These are phyloP conservation scores for Brachionus calyciflorus DNA, from an alignment of 1,140 invertebrate genomes.

Conservation along the genomic window DNA sequence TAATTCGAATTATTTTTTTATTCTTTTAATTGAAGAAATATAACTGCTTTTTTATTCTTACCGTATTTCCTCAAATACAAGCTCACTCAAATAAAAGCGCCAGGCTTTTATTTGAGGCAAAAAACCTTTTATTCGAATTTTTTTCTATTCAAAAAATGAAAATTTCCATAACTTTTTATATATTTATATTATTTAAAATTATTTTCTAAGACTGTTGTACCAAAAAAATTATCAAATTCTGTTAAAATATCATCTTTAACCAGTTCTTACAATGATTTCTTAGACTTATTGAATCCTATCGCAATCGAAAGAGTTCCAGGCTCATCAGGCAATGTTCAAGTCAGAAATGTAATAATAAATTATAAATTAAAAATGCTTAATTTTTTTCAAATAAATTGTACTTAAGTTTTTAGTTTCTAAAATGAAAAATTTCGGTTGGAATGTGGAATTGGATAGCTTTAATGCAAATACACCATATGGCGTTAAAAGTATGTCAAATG, in stretches of 20 bases:
- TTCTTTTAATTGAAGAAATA: too few species aligned
- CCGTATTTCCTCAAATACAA: too few species aligned
- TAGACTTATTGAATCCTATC: neutral
- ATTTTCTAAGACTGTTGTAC: neutral
- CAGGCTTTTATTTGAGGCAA: too few species aligned
- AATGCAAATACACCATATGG: conserved; percentile 23
- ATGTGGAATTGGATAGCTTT: conserved; percentile 33
- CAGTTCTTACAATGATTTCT: neutral
- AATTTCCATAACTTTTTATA: too few species aligned
- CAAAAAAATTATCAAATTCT: neutral
- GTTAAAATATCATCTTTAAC: neutral
- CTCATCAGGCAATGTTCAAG: conserved; percentile 13
- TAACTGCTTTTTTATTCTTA: too few species aligned
- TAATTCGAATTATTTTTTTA: too few species aligned
- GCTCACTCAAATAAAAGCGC: too few species aligned
- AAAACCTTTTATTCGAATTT: too few species aligned
- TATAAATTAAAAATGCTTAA: neutral
- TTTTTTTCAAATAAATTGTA: neutral
- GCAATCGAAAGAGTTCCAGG: conserved; percentile 13
- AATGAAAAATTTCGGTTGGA: conserved; percentile 42
- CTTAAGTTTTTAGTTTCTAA: conserved; percentile 7
- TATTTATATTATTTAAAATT: neutral
- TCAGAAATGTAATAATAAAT: conserved; percentile 8
- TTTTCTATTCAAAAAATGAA: too few species aligned
- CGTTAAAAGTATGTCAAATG: conserved; percentile 7